Conservation (phyloP, 2,797 vertebrate species). For the Galaxias olidus region DNA sequence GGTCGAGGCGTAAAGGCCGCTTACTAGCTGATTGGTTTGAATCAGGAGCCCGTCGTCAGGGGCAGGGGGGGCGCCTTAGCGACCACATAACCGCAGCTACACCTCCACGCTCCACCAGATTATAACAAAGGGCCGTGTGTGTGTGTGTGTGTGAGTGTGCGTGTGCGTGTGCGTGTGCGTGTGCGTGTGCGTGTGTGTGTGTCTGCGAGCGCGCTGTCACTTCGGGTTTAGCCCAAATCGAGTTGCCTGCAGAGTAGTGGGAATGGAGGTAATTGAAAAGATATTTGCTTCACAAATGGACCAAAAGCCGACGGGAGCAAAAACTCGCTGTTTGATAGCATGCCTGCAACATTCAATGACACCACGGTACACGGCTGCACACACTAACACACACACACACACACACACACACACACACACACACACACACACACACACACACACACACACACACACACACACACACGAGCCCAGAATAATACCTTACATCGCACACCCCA, state of each 20-base stretch:
- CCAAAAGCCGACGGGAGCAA: constrained; percentile 39
- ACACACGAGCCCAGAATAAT: neutral
- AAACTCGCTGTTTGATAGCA: constrained; percentile 43
- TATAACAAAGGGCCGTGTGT: neutral
- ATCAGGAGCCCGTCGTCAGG: constrained; percentile 1
- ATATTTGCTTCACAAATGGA: constrained; percentile 49
- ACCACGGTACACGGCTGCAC: constrained; percentile 17
- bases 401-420: constrained; percentile 7
- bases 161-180: constrained; percentile 7
- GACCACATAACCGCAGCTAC: neutral
- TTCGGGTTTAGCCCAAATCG: constrained; percentile 40
- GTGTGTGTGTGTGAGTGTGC: neutral
- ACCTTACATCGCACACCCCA: too few relatives aligned
- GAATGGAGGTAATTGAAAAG: constrained; percentile 48
- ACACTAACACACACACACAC: too few relatives aligned
- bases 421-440: constrained; percentile 12
- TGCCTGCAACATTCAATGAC: constrained; percentile 25
- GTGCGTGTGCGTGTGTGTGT: constrained; percentile 9
- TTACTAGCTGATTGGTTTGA: constrained; percentile 11
- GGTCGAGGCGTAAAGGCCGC: neutral
- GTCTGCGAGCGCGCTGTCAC: constrained; percentile 15
- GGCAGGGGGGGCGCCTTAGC: neutral
- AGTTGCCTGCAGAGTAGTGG: constrained; percentile 41
- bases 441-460: constrained; percentile 2
- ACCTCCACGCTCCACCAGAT: neutral